Evolutionary conservation across 1,140 invertebrate genomes (phyloP).

Genomic region (Lasioglossum albipes): DNA sequence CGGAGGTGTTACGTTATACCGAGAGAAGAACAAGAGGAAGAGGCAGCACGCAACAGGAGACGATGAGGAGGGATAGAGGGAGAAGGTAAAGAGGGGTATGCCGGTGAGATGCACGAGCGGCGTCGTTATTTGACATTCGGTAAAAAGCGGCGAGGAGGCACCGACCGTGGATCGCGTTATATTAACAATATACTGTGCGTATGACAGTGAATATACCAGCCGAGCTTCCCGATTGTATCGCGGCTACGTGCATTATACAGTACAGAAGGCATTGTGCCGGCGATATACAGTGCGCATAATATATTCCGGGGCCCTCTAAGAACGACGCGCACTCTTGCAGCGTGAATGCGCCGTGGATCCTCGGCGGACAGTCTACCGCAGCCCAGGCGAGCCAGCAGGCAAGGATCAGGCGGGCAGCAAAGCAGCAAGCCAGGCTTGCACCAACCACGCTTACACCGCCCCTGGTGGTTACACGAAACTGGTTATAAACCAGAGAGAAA

Average conservation of each 20-base stretch:
- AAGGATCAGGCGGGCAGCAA: not conserved
- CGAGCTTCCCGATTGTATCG: conserved; percentile 34
- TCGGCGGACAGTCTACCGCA: conserved; percentile 10
- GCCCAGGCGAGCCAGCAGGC: not conserved
- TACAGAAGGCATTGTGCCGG: conserved; percentile 43
- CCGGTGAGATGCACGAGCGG: conserved; percentile 14
- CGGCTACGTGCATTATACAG: conserved; percentile 36
- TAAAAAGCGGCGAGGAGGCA: conserved; percentile 3
- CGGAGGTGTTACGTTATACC: conserved; percentile 36
- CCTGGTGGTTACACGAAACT: conserved; percentile 50
- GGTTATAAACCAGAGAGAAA: conserved; percentile 48
- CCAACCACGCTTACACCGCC: conserved; percentile 45
- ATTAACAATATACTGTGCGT: conserved; percentile 8
- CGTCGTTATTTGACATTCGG: conserved; percentile 1
- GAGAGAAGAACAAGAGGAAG: too few relatives aligned
- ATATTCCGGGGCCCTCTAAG: conserved; percentile 37
- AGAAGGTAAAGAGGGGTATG: too few relatives aligned
- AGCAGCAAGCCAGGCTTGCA: not conserved
- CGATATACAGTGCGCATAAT: conserved; percentile 42
- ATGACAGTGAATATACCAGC: conserved; percentile 35
- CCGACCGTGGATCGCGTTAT: conserved; percentile 1
- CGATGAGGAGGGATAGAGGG: too few relatives aligned
- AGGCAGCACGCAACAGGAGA: too few relatives aligned
- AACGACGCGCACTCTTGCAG: conserved; percentile 6
- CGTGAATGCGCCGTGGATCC: conserved; percentile 29